Conservation (phyloP, 1,140 invertebrate genomes). For the Rhynchophorus ferrugineus region DNA sequence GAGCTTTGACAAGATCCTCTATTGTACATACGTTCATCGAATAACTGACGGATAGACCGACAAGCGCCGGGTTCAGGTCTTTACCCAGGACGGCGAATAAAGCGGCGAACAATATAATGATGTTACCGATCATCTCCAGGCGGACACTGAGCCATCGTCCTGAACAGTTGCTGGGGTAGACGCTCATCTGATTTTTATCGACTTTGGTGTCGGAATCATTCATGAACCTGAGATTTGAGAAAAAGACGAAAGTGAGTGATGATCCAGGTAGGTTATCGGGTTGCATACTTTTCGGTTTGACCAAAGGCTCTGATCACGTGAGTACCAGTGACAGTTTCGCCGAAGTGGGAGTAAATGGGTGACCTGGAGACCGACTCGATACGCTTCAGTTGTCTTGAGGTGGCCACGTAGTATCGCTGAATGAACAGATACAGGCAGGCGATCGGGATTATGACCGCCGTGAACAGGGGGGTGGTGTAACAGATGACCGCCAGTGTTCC, state of each 20-base stretch:
- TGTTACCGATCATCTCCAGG: slow-evolving; percentile 85
- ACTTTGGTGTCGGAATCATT: slow-evolving; percentile 73
- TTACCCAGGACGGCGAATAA: slow-evolving; percentile 76
- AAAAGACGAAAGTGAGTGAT: neutral
- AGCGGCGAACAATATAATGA: slow-evolving; percentile 83
- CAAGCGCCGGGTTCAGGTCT: slow-evolving; percentile 63
- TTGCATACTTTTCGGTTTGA: slow-evolving; percentile 51
- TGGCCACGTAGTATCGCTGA: slow-evolving; percentile 89
- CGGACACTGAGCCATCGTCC: slow-evolving; percentile 87
- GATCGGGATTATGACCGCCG: slow-evolving; percentile 75
- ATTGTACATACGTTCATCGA: slow-evolving; percentile 62
- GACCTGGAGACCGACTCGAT: slow-evolving; percentile 92
- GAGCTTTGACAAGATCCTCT: neutral
- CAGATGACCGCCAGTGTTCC: slow-evolving; percentile 85
- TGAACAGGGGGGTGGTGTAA: slow-evolving; percentile 80
- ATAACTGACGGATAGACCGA: slow-evolving; percentile 86
- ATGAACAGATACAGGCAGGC: slow-evolving; percentile 84
- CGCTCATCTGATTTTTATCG: slow-evolving; percentile 81
- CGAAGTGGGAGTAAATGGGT: slow-evolving; percentile 97
- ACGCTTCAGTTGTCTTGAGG: slow-evolving; percentile 89
- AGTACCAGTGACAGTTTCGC: slow-evolving; percentile 82
- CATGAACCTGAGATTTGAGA: slow-evolving; percentile 49
- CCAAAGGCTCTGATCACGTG: slow-evolving; percentile 71
- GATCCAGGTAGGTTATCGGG: too few relatives aligned
- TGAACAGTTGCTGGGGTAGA: slow-evolving; percentile 76